phyloP scores from a whole-genome alignment of 2,113 vertebrate genomes.

The Ctenodactylus gundi region DNA sequence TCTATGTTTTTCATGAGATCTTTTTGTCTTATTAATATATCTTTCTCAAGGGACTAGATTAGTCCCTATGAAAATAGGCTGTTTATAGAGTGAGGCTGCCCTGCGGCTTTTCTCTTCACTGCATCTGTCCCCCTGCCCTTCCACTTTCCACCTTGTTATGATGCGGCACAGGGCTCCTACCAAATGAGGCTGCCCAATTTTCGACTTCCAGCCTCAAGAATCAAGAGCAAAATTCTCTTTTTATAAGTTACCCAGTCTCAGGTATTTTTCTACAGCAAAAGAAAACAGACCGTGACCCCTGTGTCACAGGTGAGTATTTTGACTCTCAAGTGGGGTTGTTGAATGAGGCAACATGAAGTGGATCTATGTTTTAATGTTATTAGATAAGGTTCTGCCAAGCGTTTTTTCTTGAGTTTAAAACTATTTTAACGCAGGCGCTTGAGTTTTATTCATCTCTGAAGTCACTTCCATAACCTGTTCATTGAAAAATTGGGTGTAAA shows the following conservation, averaged over 20 bases:
- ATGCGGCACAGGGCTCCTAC: background rate
- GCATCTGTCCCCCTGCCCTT: background rate
- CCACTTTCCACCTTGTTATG: background rate
- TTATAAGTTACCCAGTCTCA: background rate
- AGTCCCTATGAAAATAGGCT: background rate
- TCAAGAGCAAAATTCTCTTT: background rate
- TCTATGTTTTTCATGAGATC: too few species aligned
- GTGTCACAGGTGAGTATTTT: background rate
- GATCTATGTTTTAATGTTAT: slow-evolving; percentile 44
- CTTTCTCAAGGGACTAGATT: background rate
- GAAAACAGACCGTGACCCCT: background rate
- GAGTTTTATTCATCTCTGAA: slow-evolving; percentile 42
- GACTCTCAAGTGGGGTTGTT: background rate
- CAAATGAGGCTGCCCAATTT: background rate
- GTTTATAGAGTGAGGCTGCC: background rate
- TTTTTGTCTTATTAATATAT: background rate
- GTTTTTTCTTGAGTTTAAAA: slow-evolving; percentile 41
- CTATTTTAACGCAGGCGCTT: background rate
- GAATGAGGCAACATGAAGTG: background rate
- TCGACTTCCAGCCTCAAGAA: background rate
- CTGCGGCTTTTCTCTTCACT: background rate
- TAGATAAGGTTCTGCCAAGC: background rate
- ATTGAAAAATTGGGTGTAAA: background rate
- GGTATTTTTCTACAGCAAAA: background rate
- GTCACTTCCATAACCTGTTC: slow-evolving; percentile 33